Evolutionary conservation across 2,113 vertebrate species (phyloP).

Genomic region (Morone chrysops): DNA sequence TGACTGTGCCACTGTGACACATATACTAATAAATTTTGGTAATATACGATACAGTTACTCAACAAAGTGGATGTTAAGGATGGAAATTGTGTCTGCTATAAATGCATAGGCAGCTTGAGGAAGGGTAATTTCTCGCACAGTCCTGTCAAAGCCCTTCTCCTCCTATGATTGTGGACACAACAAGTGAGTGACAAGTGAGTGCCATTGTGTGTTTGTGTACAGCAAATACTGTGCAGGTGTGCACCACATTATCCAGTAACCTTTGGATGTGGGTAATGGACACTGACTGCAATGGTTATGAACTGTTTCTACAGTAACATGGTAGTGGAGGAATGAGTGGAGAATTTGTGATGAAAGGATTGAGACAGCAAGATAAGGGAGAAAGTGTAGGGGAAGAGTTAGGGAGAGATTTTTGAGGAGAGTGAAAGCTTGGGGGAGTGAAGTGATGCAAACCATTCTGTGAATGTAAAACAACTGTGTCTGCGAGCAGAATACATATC

Average conservation of each 20-base stretch:
- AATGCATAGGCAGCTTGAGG: neutral
- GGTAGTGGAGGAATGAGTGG: neutral
- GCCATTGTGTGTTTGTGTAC: conserved; percentile 1
- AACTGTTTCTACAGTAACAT: conserved; percentile 2
- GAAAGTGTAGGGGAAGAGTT: neutral
- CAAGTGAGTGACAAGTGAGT: conserved; percentile 53
- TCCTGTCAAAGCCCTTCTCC: conserved; percentile 35
- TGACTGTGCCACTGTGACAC: neutral
- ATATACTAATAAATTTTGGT: neutral
- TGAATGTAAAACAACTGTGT: conserved; percentile 58
- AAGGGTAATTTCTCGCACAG: conserved; percentile 3
- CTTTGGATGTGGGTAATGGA: conserved; percentile 1
- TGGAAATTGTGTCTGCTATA: conserved; percentile 1
- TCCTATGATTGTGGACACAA: conserved; percentile 37
- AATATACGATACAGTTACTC: neutral
- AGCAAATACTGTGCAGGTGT: conserved; percentile 36
- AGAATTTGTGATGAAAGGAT: conserved; percentile 1
- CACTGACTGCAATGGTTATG: neutral
- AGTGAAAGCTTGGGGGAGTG: conserved; percentile 23
- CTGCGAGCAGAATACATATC: conserved; percentile 52
- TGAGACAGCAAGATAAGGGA: neutral
- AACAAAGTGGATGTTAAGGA: neutral
- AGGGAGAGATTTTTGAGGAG: neutral
- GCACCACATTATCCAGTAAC: conserved; percentile 21
- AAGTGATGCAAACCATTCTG: conserved; percentile 24